Evolutionary conservation across 2,113 vertebrate species (phyloP), one percentile per base, ranked within the genome.

Genomic region (Sylvietta virens): DNA sequence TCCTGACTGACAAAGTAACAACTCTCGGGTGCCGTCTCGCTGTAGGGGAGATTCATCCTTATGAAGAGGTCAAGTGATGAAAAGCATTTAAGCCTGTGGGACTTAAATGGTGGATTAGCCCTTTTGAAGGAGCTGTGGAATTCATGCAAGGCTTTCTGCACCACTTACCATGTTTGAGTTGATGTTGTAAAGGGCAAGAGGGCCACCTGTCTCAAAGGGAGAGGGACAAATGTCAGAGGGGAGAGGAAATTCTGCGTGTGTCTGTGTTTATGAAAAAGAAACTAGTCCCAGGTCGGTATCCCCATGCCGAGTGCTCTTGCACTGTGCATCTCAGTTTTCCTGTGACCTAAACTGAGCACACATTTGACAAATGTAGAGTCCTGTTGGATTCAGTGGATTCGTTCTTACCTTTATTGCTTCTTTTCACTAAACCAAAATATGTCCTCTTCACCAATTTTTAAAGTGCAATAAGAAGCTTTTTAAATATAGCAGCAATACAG

Each of bases 61-160:
- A 45, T 58, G 85, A 78, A 92, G 82, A 94, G 94, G 86, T 95
- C 90, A 90, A 94, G 67, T 67, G 61, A 67, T 83, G 69, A 86
- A 92, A 86, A 64, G 20, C 60, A 48, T 83, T 95, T 95, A 88
- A 90, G 23, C 80, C 86, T 71, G 47, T 67, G 82, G 57, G 74
- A 71, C 13, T 93, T 94, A 88, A 73, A 51, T 86, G 60, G 58
- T 83, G 79, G 51, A 64, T 90, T 95, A 90, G 51, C 60, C 51
- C 35, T 77, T 71, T 65, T 62, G 67, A 92, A 88, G 54, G 85
- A 90, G n/a, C 20, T 70, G 4, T 37, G 87, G 76, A 81, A 93
- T 86, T 93, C 72, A 56, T 80, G 56, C 67, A 67, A 95, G 67
- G 51, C 51, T 90, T 83, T 86, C 71, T 88, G 23, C 70, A 70